These are phyloP conservation scores for Polydrusus tereticollis DNA, from an alignment of 2,888 invertebrate genomes.

Conservation along the genomic window DNA sequence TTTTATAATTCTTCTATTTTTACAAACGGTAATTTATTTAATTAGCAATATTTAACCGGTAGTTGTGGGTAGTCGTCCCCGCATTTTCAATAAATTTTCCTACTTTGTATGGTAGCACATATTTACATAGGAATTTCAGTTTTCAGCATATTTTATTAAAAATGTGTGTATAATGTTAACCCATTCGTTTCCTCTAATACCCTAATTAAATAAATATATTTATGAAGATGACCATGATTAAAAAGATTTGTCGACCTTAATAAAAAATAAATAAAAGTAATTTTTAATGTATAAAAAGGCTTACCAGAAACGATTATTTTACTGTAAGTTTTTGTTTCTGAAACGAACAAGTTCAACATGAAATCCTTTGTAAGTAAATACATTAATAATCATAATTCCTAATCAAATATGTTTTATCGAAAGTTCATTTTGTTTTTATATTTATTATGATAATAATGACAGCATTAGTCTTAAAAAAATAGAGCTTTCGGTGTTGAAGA, in stretches of 20 bases:
- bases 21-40: no score
- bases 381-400: no score
- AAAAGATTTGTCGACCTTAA: neutral
- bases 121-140: neutral
- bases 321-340: neutral
- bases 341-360: neutral
- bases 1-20: no score
- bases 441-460: no score
- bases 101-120: neutral
- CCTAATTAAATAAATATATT: neutral
- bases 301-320: neutral
- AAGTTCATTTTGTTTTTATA: no score
- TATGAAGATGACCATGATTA: neutral
- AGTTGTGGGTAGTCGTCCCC: neutral
- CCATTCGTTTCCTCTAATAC: neutral
- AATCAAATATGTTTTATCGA: no score
- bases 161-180: neutral
- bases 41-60: no score
- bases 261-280: neutral
- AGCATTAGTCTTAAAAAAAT: no score
- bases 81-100: neutral
- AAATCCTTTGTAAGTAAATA: neutral
- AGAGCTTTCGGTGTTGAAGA: no score
- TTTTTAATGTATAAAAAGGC: neutral
- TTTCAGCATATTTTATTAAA: neutral